Percentiles rank a stretch among this genome's conserved stretches.
phyloP scores from a whole-genome alignment of 2,888 invertebrate genomes.

The Bhutanitis thaidina region DNA sequence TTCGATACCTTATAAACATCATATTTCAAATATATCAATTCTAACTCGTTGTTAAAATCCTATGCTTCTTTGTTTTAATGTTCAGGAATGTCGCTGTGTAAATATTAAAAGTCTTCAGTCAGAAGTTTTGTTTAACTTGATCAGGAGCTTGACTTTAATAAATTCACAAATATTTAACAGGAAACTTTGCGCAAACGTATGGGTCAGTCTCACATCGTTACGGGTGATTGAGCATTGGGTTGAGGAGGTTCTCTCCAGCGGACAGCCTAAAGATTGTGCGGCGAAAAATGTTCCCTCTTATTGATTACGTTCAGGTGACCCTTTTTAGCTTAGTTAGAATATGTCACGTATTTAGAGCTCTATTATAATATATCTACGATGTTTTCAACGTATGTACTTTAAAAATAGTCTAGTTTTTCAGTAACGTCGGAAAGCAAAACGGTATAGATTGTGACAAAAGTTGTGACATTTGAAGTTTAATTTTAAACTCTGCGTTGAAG shows the following conservation, averaged over 20 bases:
- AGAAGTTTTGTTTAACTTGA: no score
- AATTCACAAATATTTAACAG: background rate
- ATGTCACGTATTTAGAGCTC: slow-evolving; percentile 3
- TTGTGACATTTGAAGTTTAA: no score
- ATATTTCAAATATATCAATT: no score
- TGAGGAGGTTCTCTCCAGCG: background rate
- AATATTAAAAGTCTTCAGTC: no score
- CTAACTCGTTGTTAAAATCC: no score
- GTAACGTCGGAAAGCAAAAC: no score
- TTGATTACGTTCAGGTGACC: slow-evolving; percentile 15
- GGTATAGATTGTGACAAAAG: no score
- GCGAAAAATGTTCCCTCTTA: slow-evolving; percentile 7
- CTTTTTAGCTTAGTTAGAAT: slow-evolving; percentile 7
- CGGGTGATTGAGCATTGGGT: slow-evolving; percentile 15
- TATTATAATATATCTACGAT: slow-evolving; percentile 6
- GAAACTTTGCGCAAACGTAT: background rate
- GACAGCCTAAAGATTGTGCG: slow-evolving; percentile 17
- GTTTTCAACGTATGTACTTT: background rate
- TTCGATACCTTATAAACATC: no score
- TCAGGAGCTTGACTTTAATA: no score
- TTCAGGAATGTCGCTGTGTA: no score
- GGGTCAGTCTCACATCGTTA: slow-evolving; percentile 2
- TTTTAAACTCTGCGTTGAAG: no score
- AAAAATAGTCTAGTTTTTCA: background rate
- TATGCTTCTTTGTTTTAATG: no score